Percentiles rank a stretch among this genome's conserved stretches.
Evolutionary conservation across 1,140 invertebrate genomes (phyloP).

Genomic region (Zaprionus nigranus): DNA sequence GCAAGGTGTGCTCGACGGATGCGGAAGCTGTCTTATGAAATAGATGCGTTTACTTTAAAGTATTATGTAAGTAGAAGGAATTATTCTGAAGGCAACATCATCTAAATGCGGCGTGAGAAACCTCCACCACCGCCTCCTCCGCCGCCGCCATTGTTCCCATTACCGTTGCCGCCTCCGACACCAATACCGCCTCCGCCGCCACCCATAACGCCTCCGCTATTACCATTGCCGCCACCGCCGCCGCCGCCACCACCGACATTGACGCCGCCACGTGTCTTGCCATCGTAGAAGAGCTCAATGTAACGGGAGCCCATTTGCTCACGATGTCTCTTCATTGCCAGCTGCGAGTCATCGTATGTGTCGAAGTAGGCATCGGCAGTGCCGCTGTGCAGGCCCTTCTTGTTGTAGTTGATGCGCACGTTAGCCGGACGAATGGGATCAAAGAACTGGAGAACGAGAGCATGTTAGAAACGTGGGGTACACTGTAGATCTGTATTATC

Average conservation of each 20-base stretch:
- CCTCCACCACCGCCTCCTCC: conserved; percentile 49
- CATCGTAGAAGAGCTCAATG: conserved; percentile 88
- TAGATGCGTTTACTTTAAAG: conserved; percentile 69
- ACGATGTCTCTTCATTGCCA: conserved; percentile 92
- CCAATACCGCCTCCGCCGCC: conserved; percentile 19
- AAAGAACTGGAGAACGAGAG: conserved; percentile 69
- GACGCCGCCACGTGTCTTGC: conserved; percentile 63
- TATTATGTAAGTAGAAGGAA: conserved; percentile 62
- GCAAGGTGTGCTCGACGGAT: conserved; percentile 41
- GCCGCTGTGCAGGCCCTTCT: conserved; percentile 93
- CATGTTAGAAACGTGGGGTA: background rate
- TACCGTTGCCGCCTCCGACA: conserved; percentile 19
- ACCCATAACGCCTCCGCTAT: conserved; percentile 13
- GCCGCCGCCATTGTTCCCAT: conserved; percentile 17
- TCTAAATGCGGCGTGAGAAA: conserved; percentile 71
- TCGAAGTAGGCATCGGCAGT: conserved; percentile 95
- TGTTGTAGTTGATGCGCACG: conserved; percentile 82
- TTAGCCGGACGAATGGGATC: conserved; percentile 80
- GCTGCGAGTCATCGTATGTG: conserved; percentile 90
- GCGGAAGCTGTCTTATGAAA: conserved; percentile 54
- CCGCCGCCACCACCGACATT: conserved; percentile 45
- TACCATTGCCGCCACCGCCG: conserved; percentile 28
- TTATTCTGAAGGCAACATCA: conserved; percentile 35
- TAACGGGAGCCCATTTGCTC: conserved; percentile 95
- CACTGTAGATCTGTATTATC: background rate